A percentile compares a stretch with the other conserved stretches of the same genome.
Conservation (phyloP, 2,797 vertebrate genomes). For the Neosilurus mollespiculum region DNA sequence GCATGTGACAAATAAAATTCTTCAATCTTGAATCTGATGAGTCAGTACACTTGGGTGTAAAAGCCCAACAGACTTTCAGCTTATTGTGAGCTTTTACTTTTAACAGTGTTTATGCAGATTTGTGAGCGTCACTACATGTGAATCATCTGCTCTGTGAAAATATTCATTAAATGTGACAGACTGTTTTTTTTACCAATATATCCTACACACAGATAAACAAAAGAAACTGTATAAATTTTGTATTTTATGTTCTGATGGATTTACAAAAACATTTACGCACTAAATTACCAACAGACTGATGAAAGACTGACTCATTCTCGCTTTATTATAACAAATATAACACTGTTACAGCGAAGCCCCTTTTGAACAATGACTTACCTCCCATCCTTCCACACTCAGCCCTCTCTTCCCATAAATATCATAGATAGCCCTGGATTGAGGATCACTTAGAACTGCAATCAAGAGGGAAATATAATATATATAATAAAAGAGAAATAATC, state of each 20-base stretch:
- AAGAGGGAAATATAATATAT: conserved; percentile 7
- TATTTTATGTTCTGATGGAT: neutral
- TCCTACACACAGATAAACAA: neutral
- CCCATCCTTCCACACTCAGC: conserved; percentile 98
- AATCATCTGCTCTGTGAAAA: neutral
- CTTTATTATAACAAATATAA: neutral
- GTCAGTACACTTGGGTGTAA: too few relatives aligned
- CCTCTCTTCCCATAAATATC: conserved; percentile 98
- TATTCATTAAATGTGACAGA: neutral
- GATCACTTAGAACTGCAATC: conserved; percentile 91
- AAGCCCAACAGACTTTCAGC: too few relatives aligned
- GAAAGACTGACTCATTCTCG: neutral
- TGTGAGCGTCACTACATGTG: neutral
- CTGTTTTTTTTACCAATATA: neutral
- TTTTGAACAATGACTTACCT: conserved; percentile 76
- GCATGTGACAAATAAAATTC: too few relatives aligned
- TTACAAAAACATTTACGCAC: neutral
- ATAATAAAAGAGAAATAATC: neutral
- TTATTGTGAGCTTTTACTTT: neutral
- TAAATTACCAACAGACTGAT: neutral
- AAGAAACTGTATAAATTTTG: too few relatives aligned
- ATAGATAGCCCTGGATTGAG: conserved; percentile 96
- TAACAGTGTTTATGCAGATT: neutral
- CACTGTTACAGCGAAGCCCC: neutral
- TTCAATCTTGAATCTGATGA: too few relatives aligned